These are phyloP conservation scores for Psephotus haematonotus DNA, from an alignment of 2,113 vertebrate species.

Conservation along the genomic window DNA sequence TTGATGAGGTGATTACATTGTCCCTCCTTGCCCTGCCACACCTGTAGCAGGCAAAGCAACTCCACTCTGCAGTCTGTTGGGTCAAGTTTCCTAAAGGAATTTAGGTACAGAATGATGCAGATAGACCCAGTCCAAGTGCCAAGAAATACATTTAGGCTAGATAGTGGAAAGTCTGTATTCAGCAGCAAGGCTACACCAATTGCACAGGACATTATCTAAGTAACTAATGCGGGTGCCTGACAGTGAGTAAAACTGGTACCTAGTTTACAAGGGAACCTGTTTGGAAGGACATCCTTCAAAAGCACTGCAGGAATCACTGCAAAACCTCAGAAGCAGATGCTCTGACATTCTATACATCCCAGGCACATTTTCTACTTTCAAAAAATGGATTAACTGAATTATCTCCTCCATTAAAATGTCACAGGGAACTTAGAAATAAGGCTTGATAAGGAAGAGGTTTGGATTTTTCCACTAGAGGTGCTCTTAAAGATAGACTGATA, in stretches of 20 bases:
- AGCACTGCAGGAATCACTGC: constrained; percentile 2
- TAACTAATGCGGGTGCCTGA: background rate
- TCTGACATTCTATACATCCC: background rate
- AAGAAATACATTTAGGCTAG: background rate
- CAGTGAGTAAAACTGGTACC: background rate
- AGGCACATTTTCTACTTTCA: background rate
- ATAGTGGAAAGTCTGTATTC: background rate
- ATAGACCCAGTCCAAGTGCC: background rate
- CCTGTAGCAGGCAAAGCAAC: background rate
- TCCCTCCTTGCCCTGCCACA: background rate
- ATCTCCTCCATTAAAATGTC: background rate
- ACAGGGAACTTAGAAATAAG: background rate
- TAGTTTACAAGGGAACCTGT: background rate
- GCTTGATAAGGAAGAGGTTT: constrained; percentile 7
- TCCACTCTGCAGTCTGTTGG: background rate
- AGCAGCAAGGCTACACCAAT: background rate
- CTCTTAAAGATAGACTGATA: background rate
- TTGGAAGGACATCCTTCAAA: background rate
- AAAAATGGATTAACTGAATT: constrained; percentile 13
- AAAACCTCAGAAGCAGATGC: constrained; percentile 1
- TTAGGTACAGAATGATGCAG: background rate
- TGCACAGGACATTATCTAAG: background rate
- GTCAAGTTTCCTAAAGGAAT: background rate
- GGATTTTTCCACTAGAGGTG: background rate
- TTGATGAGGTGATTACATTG: background rate